phyloP scores from a whole-genome alignment of 53 echinoderm and acorn worm species.

The Patiria pectinifera region DNA sequence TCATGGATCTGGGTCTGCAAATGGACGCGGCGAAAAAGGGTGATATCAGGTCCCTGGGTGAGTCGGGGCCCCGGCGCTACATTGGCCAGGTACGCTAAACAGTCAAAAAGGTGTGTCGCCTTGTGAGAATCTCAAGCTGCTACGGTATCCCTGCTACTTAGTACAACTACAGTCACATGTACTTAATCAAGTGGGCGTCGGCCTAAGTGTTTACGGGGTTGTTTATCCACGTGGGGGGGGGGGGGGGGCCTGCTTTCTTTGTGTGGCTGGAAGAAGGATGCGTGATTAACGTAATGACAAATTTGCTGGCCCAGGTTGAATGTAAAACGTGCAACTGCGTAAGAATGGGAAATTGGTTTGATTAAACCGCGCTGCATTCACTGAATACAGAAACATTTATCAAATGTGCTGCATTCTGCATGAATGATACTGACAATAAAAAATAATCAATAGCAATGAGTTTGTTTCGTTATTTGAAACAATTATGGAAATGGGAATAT shows the following conservation, averaged over 20 bases:
- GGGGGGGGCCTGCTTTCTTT: not conserved
- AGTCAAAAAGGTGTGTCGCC: conserved; percentile 14
- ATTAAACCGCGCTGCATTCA: not conserved
- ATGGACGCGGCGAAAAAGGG: conserved; percentile 30
- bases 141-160: not conserved
- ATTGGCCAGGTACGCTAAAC: conserved; percentile 42
- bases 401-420: not conserved
- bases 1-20: conserved; percentile 58
- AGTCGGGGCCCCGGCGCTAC: not conserved
- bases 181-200: not conserved
- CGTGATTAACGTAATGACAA: not conserved
- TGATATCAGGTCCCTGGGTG: conserved; percentile 51
- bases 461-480: too few species aligned
- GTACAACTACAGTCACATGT: not conserved
- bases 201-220: not conserved
- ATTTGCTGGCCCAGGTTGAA: not conserved
- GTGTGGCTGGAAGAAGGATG: not conserved
- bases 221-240: not conserved
- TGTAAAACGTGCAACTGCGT: not conserved
- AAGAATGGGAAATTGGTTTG: not conserved
- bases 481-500: not conserved
- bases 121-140: not conserved
- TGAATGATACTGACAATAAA: too few species aligned
- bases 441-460: too few species aligned
- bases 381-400: not conserved